Evolutionary conservation across 2,888 invertebrate species (phyloP).

Genomic region (Hypomecis atomaria): DNA sequence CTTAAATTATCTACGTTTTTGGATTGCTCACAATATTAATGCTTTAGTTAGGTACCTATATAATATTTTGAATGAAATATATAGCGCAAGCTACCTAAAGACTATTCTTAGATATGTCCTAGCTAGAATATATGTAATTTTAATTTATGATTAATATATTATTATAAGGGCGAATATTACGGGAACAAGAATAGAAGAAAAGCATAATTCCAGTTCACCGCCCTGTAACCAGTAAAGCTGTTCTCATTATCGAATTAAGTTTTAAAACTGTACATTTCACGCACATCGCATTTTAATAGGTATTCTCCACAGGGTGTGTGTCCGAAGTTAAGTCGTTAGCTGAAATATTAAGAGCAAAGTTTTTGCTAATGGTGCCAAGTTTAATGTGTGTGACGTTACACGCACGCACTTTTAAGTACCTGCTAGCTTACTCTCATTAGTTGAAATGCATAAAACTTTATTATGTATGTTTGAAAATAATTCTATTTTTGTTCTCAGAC

Average conservation of each 20-base stretch:
- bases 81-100: too few species aligned
- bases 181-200: background rate
- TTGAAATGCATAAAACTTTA: background rate
- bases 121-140: too few species aligned
- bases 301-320: conserved; percentile 60
- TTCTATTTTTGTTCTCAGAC: too few species aligned
- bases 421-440: background rate
- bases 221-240: background rate
- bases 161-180: background rate
- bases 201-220: background rate
- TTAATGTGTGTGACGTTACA: conserved; percentile 54
- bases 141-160: too few species aligned
- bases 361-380: conserved; percentile 70
- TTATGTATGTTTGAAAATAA: background rate
- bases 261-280: conserved; percentile 26
- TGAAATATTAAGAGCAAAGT: conserved; percentile 76
- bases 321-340: conserved; percentile 72
- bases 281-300: conserved; percentile 51
- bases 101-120: too few species aligned
- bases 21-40: too few species aligned
- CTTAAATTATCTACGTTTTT: too few species aligned
- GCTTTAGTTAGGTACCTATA: too few species aligned
- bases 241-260: conserved; percentile 16
- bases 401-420: conserved; percentile 1
- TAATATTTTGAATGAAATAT: too few species aligned